phyloP scores from a whole-genome alignment of 2,797 vertebrate genomes.

The Rhincodon typus region DNA sequence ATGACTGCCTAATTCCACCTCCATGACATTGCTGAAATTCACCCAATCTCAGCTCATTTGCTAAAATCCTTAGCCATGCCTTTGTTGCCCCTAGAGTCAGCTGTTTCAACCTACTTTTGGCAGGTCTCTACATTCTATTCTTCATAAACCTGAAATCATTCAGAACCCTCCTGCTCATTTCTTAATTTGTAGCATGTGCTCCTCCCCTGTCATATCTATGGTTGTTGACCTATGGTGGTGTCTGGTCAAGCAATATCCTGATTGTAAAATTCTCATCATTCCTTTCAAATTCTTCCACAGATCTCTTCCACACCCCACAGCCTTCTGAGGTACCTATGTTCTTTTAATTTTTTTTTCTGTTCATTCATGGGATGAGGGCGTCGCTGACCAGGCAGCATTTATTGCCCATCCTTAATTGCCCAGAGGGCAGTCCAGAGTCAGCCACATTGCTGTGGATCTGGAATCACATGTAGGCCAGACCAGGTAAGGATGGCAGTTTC shows the following conservation, averaged over 20 bases:
- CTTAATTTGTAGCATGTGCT: neutral
- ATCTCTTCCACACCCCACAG: neutral
- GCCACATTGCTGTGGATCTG: too few relatives aligned
- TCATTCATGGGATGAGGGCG: too few relatives aligned
- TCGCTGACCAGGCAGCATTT: too few relatives aligned
- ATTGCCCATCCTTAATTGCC: too few relatives aligned
- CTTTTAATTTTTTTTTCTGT: neutral
- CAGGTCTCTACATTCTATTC: neutral
- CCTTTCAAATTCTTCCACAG: neutral
- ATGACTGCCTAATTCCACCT: neutral
- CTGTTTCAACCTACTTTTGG: neutral
- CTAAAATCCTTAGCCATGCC: neutral
- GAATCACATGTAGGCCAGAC: too few relatives aligned
- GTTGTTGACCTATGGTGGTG: neutral
- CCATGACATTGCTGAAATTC: too few relatives aligned
- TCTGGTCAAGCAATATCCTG: neutral
- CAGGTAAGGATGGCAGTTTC: too few relatives aligned
- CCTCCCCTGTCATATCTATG: neutral
- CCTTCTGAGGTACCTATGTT: neutral
- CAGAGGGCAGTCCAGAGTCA: too few relatives aligned
- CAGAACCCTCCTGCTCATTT: neutral
- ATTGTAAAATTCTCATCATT: neutral
- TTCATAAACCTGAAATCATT: neutral
- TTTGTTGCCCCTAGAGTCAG: neutral
- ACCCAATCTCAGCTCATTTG: neutral